Percentiles rank a stretch among this genome's conserved stretches.
These are phyloP conservation scores for Heteromormyrus szaboi DNA, from an alignment of 2,797 vertebrate species.

Conservation along the genomic window DNA sequence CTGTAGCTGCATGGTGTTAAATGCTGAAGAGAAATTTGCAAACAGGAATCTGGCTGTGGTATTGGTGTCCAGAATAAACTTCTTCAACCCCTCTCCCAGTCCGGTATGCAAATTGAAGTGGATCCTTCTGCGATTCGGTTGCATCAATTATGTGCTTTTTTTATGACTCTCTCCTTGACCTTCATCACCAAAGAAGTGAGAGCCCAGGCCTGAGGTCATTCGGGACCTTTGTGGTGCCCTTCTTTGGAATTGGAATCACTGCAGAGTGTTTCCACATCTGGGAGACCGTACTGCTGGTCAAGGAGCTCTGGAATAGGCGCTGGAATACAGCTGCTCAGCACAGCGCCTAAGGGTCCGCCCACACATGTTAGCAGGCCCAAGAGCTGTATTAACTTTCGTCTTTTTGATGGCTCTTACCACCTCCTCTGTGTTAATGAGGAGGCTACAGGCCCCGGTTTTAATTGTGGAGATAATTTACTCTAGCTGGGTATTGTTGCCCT, in stretches of 20 bases:
- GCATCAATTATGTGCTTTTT: not conserved
- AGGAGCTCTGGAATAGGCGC: not conserved
- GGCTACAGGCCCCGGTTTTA: not conserved
- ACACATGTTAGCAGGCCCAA: not conserved
- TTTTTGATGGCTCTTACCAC: not conserved
- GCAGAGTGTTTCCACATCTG: not conserved
- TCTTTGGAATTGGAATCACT: not conserved
- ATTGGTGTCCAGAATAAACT: not conserved
- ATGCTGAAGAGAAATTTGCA: not conserved
- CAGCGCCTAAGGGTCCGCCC: not conserved
- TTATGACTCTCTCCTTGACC: not conserved
- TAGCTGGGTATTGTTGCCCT: not conserved
- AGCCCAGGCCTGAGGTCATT: not conserved
- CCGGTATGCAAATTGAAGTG: not conserved
- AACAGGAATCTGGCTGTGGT: not conserved
- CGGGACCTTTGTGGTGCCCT: not conserved
- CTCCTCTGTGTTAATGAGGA: not conserved
- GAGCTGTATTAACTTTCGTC: not conserved
- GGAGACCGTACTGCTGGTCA: not conserved
- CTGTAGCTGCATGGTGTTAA: not conserved
- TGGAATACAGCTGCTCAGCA: not conserved
- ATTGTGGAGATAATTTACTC: not conserved
- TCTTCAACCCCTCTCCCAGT: not conserved
- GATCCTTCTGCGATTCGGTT: not conserved
- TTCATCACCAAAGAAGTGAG: not conserved